A percentile compares a stretch with the other conserved stretches of the same genome.
Conservation (phyloP, 1,140 invertebrate species). For the Atopsyche davidsoni region DNA sequence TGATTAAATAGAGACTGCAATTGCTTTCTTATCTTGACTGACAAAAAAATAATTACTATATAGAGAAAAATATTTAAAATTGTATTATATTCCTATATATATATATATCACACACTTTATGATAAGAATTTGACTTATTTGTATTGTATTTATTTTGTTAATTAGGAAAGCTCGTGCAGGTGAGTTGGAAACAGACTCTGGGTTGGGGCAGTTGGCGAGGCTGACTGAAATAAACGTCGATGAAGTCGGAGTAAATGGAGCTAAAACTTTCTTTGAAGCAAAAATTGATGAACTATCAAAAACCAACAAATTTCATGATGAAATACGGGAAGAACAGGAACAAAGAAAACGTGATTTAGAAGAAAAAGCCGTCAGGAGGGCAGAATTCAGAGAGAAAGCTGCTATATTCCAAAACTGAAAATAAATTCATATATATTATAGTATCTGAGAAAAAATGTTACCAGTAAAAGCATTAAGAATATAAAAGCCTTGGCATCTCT, state of each 20-base stretch:
- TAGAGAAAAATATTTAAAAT: no score
- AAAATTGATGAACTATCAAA: slow-evolving; percentile 81
- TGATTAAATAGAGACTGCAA: no score
- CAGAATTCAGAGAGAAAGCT: slow-evolving; percentile 77
- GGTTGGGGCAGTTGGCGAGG: slow-evolving; percentile 72
- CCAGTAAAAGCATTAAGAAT: neutral
- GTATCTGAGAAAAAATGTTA: neutral
- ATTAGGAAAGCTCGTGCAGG: slow-evolving; percentile 73
- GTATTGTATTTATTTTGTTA: slow-evolving; percentile 9
- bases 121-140: slow-evolving; percentile 4
- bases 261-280: slow-evolving; percentile 87
- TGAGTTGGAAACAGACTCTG: slow-evolving; percentile 73
- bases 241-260: slow-evolving; percentile 81
- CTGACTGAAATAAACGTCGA: slow-evolving; percentile 84
- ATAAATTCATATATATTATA: neutral
- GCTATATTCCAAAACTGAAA: slow-evolving; percentile 61
- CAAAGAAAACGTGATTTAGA: slow-evolving; percentile 72
- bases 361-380: slow-evolving; percentile 66
- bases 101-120: no score
- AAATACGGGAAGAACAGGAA: slow-evolving; percentile 82
- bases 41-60: no score
- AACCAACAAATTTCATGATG: slow-evolving; percentile 79
- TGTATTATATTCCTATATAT: no score
- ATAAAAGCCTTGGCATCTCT: neutral
- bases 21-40: no score